A percentile compares a stretch with the other conserved stretches of the same genome.
Conservation (phyloP, 2,888 invertebrate genomes). For the Rhingia rostrata region DNA sequence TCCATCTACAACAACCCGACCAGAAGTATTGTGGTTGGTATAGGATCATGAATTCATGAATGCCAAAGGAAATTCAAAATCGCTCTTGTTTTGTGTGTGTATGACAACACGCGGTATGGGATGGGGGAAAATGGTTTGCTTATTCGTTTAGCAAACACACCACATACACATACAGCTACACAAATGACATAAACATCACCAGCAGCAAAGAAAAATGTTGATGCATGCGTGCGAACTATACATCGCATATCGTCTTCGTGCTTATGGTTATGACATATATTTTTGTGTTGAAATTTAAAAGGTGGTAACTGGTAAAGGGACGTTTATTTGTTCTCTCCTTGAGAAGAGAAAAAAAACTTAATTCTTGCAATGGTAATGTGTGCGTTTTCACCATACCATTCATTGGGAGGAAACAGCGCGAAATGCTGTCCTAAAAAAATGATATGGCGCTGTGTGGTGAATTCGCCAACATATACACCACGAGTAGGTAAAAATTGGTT, state of each 20-base stretch:
- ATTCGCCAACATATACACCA: constrained; percentile 50
- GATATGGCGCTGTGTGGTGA: constrained; percentile 70
- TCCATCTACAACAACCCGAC: constrained; percentile 36
- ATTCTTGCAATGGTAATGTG: constrained; percentile 43
- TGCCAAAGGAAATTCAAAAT: constrained; percentile 61
- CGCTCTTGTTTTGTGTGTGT: constrained; percentile 40
- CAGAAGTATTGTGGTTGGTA: constrained; percentile 47
- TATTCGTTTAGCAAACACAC: constrained; percentile 41
- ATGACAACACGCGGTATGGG: constrained; percentile 7
- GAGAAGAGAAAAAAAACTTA: constrained; percentile 29
- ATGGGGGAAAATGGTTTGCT: constrained; percentile 1
- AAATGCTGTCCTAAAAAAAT: constrained; percentile 55
- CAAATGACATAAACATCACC: constrained; percentile 22
- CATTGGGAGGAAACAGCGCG: constrained; percentile 64
- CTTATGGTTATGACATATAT: constrained; percentile 64
- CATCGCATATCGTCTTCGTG: constrained; percentile 56
- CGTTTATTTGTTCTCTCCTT: constrained; percentile 43
- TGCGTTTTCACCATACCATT: constrained; percentile 20
- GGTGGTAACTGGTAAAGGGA: neutral
- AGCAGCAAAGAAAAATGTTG: constrained; percentile 66
- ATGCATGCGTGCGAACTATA: constrained; percentile 72
- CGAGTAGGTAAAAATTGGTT: constrained; percentile 42
- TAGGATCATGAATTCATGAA: constrained; percentile 50
- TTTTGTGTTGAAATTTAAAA: constrained; percentile 9
- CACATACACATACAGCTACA: constrained; percentile 32